These are phyloP conservation scores for Patella pellucida DNA, from an alignment of 2,888 invertebrate genomes.

Conservation along the genomic window DNA sequence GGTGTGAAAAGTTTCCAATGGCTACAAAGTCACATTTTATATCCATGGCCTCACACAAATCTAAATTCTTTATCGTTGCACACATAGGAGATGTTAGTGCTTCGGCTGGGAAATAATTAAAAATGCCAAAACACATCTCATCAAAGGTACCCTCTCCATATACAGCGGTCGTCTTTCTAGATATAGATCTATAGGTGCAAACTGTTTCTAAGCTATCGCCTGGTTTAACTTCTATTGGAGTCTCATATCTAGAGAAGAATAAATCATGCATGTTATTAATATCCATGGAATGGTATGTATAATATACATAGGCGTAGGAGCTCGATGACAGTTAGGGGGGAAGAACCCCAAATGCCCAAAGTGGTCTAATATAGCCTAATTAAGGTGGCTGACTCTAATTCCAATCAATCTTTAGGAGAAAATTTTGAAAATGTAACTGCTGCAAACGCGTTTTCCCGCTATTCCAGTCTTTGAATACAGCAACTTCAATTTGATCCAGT, in stretches of 20 bases:
- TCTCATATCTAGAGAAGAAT: slow-evolving; percentile 16
- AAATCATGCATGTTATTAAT: background rate
- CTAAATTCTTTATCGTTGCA: background rate
- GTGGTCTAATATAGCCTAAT: no score
- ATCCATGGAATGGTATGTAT: background rate
- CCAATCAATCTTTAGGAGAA: no score
- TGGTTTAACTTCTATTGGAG: slow-evolving; percentile 27
- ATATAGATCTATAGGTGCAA: slow-evolving; percentile 30
- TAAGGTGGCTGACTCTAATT: no score
- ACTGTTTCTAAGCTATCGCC: slow-evolving; percentile 34
- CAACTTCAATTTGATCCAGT: no score
- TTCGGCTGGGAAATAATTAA: slow-evolving; percentile 14
- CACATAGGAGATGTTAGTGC: background rate
- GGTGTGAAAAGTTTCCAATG: background rate
- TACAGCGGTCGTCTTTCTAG: slow-evolving; percentile 20
- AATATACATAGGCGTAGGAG: no score
- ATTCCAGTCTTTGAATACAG: no score
- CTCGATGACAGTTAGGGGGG: no score
- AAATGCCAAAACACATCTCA: slow-evolving; percentile 22
- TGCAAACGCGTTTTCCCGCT: no score
- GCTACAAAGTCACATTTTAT: background rate
- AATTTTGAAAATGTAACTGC: no score
- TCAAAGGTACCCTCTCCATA: slow-evolving; percentile 27
- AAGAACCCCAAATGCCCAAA: no score
- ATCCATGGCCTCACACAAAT: background rate